Evolutionary conservation across 2,888 invertebrate genomes (phyloP), one percentile per base, ranked within the genome.

Genomic region (Morpho helenor): DNA sequence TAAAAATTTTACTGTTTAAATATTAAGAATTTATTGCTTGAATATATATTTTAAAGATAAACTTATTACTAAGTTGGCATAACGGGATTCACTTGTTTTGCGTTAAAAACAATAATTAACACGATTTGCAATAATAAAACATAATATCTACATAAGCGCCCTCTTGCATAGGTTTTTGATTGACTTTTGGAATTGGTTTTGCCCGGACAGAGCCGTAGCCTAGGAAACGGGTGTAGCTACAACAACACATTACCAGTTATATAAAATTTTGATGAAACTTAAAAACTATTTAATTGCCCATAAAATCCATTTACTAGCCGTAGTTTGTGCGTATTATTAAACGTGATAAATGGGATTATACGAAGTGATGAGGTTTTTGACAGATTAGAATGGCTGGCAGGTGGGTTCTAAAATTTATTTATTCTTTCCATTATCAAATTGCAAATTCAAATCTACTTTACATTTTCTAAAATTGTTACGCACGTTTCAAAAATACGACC

Each of bases 151-250:
- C 44, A 5, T 8, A n/a, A 58, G 60, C 63, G 60, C 63, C 63
- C 58, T 63, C 63, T 61, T 41, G 41, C 41, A 56, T 56, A 49
- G 31, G 1, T 31, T 31, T 31, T 31, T 31, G 48, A 57, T 62
- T 64, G 56, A 61, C 59, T 62, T 64, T 61, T 62, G 51, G 48
- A 31, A 57, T 60, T 59, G 63, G 61, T 61, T 63, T 62, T 58
- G 63, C 63, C 62, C 61, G 57, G 64, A 77, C 76, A 77, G 79
- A 68, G 72, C 82, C 85, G 89, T 89, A 89, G 88, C 88, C 89
- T 77, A 89, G 89, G 89, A 89, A 89, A 89, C 89, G 88, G 87
- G 88, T 79, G 87, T 87, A 88, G 81, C 82, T 84, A 84, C 81
- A 89, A 89, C 87, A 89, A 89, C 87, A 88, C 75, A 83, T 82